Base-by-base conservation (phyloP, 2,888 invertebrate species). In the Scelioninae gen. 1 region DNA sequence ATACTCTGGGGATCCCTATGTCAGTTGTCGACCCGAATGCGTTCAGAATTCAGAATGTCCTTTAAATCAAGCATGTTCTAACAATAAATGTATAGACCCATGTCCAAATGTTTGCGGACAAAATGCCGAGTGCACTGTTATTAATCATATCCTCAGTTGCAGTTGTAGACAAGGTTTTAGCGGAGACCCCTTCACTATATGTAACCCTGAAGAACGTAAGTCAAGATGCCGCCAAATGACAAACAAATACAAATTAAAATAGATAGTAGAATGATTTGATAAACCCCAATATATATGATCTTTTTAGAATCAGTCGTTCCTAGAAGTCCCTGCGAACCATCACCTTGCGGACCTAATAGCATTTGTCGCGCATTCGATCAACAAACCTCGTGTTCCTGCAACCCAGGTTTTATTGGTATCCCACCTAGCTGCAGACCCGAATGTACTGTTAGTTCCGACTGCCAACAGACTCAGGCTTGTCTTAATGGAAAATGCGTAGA, bases 11-110 rank as follows among this genome's bases (percentile, higher is more conserved):
- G 92, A 93, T 83, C 93, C 93, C 0, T 93, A 93, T 66, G 93
- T 94, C 72, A 95, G 95, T 65, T 97, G 97, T 89, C 94, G 96
- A 85, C 97, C 97, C 5, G 97, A 97, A 92, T 97, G 97, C 92
- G 94, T 96, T 0, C 93, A 96, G 9, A 97, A 96, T 90, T 94
- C 95, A 0, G 97, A 97, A 88, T 98, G 97, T 90, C 93, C 95
- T 0, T 92, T 94, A 65, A 94, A 96, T 89, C 95, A 94, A 89
- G 95, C 97, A 15, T 98, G 98, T 90, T 93, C 95, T 38, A 94
- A 95, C 85, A 95, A 95, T 82, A 97, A 97, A 93, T 98, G 97
- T 90, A 92, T 94, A 16, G 95, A 97, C 92, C 97, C 97, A 5
- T 97, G 97, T 87, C 94, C 94, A 15, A 95, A 95, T 85, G 95